A percentile compares a stretch with the other conserved stretches of the same genome.
phyloP scores from a whole-genome alignment of 1,140 invertebrate genomes.

The Cataglyphis hispanica region DNA sequence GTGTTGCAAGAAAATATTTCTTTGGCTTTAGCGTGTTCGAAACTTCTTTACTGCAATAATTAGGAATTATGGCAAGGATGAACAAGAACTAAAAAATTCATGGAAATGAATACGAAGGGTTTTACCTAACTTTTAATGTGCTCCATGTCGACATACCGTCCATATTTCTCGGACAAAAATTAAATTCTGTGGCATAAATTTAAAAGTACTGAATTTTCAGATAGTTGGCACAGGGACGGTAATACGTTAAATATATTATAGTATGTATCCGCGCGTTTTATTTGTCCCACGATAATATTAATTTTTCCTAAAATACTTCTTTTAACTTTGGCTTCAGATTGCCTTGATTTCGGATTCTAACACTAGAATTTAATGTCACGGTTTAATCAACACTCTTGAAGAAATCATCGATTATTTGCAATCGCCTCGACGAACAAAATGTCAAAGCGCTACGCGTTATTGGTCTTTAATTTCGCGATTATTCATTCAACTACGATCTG shows the following conservation, averaged over 20 bases:
- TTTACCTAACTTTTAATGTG: constrained; percentile 50
- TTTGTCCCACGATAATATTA: neutral
- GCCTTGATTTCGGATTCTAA: neutral
- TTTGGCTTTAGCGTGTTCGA: constrained; percentile 8
- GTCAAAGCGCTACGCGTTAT: constrained; percentile 27
- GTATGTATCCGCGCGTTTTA: neutral
- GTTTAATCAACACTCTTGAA: neutral
- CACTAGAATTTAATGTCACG: constrained; percentile 14
- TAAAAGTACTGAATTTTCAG: constrained; percentile 43
- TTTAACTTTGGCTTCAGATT: neutral
- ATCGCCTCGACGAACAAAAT: constrained; percentile 22
- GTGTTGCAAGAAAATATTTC: constrained; percentile 3
- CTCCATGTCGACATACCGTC: constrained; percentile 38
- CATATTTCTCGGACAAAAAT: constrained; percentile 51
- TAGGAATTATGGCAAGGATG: constrained; percentile 41
- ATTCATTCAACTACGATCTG: constrained; percentile 41
- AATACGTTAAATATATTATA: constrained; percentile 42
- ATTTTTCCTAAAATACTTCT: neutral
- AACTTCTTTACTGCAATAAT: constrained; percentile 39
- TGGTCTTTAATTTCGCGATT: constrained; percentile 58
- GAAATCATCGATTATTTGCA: constrained; percentile 34
- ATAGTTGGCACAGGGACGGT: neutral
- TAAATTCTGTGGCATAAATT: constrained; percentile 55
- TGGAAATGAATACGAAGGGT: constrained; percentile 50
- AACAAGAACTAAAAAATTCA: constrained; percentile 19